These are phyloP conservation scores for Urocyon cinereoargenteus DNA, from an alignment of 2,797 vertebrate genomes.

Conservation along the genomic window DNA sequence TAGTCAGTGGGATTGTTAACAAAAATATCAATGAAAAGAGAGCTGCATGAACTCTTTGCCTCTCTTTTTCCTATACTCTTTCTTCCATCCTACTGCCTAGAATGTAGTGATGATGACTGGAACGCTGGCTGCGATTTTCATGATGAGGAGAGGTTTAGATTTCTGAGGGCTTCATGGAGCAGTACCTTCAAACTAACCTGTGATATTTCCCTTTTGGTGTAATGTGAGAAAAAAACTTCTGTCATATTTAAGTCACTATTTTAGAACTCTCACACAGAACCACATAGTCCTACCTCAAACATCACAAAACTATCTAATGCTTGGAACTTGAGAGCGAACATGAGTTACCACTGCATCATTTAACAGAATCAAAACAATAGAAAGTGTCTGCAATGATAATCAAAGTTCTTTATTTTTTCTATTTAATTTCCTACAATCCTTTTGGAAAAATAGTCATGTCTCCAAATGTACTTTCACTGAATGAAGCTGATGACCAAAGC, in stretches of 20 bases:
- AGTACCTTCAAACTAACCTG: neutral
- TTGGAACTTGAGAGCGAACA: neutral
- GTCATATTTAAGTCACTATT: neutral
- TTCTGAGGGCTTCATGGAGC: neutral
- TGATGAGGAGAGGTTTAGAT: neutral
- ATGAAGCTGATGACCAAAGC: conserved; percentile 81
- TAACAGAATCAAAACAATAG: conserved; percentile 76
- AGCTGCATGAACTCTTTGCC: neutral
- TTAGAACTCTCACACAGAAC: neutral
- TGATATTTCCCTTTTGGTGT: neutral
- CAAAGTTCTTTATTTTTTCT: conserved; percentile 89
- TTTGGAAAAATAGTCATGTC: conserved; percentile 88
- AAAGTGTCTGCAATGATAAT: conserved; percentile 85
- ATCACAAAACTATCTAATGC: neutral
- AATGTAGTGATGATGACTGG: neutral
- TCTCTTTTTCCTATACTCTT: neutral
- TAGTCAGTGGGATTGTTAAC: neutral
- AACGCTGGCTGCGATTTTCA: neutral
- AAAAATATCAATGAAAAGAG: neutral
- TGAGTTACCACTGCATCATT: neutral
- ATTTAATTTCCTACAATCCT: conserved; percentile 87
- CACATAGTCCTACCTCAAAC: neutral
- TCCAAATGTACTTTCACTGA: conserved; percentile 81
- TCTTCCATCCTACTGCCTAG: neutral
- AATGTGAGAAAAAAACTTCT: neutral